Evolutionary conservation across 1,140 invertebrate species (phyloP).

Genomic region (Dinoponera quadriceps): DNA sequence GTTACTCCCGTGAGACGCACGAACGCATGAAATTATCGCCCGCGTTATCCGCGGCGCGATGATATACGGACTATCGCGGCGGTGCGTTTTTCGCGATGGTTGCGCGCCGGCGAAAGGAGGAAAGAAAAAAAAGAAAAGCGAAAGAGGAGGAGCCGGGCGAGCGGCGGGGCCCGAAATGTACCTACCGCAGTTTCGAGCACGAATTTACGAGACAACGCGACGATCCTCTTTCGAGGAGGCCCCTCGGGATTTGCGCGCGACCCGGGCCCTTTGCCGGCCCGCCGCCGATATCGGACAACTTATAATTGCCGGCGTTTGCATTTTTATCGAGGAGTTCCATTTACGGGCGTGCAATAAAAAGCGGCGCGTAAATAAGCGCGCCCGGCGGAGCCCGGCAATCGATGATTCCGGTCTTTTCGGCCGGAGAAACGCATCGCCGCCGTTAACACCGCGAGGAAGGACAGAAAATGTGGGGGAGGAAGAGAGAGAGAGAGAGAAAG

Average conservation of each 20-base stretch:
- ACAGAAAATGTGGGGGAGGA: not conserved
- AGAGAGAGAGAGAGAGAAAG: no score
- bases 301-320: conserved; percentile 57
- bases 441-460: not conserved
- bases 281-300: conserved; percentile 47
- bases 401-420: conserved; percentile 29
- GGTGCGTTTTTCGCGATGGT: not conserved
- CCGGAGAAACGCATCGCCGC: not conserved
- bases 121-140: not conserved
- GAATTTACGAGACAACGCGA: conserved; percentile 57
- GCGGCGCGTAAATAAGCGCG: conserved; percentile 28
- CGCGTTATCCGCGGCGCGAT: conserved; percentile 13
- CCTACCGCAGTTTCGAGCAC: conserved; percentile 53
- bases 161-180: conserved; percentile 11
- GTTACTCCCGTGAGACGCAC: not conserved
- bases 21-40: conserved; percentile 8
- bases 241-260: conserved; percentile 40
- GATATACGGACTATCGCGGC: conserved; percentile 11
- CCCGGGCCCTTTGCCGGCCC: conserved; percentile 24
- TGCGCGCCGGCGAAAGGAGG: not conserved
- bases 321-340: conserved; percentile 57
- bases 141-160: not conserved
- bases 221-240: conserved; percentile 35
- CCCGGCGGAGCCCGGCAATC: not conserved
- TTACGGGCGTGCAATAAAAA: conserved; percentile 47